A percentile compares a stretch with the other conserved stretches of the same genome.
These are phyloP conservation scores for Ochotona princeps DNA, from an alignment of 2,113 vertebrate genomes.

Conservation along the genomic window DNA sequence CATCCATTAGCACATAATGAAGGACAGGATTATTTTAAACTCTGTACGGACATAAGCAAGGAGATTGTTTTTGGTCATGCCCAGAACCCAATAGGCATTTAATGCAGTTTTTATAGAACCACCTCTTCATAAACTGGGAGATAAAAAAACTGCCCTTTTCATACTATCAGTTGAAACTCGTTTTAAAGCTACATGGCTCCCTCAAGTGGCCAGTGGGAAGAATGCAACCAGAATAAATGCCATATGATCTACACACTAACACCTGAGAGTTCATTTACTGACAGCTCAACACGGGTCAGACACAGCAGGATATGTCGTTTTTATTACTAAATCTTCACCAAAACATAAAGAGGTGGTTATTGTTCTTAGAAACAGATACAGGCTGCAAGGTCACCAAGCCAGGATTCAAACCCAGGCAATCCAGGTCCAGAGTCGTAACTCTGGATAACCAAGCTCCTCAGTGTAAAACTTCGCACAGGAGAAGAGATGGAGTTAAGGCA, in stretches of 20 bases:
- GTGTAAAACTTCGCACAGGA: not conserved
- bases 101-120: not conserved
- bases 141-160: not conserved
- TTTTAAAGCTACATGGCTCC: slow-evolving; percentile 45
- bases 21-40: not conserved
- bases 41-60: not conserved
- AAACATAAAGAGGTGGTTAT: not conserved
- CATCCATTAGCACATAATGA: slow-evolving; percentile 1
- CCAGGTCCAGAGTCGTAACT: not conserved
- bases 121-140: not conserved
- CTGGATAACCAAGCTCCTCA: accelerated
- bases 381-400: not conserved
- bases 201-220: slow-evolving; percentile 12
- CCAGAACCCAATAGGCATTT: not conserved
- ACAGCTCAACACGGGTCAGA: not conserved
- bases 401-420: not conserved
- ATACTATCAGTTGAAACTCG: not conserved
- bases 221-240: not conserved
- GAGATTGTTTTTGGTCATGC: not conserved
- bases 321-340: not conserved
- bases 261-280: not conserved
- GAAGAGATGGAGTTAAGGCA: not conserved
- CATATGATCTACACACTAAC: not conserved
- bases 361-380: not conserved
- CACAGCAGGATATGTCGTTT: not conserved